These are phyloP conservation scores for Ochropacha duplaris DNA, from an alignment of 2,888 invertebrate genomes.

Conservation along the genomic window DNA sequence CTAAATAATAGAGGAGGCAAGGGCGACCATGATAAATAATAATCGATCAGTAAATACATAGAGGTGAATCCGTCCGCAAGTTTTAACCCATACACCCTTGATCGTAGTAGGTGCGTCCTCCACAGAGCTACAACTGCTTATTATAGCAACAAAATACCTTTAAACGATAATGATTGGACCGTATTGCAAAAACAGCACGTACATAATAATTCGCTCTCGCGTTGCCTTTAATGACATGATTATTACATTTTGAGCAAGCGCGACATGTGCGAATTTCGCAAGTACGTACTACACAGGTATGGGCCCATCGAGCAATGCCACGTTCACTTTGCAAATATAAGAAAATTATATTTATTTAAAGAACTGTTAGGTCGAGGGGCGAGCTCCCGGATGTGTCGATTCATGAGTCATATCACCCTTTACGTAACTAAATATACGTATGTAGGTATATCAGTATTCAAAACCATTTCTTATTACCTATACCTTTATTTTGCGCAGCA, in stretches of 20 bases:
- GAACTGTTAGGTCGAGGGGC: constrained; percentile 1
- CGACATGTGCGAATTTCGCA: constrained; percentile 41
- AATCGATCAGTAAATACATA: too few relatives aligned
- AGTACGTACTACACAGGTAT: constrained; percentile 24
- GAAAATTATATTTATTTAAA: constrained; percentile 5
- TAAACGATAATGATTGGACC: constrained; percentile 28
- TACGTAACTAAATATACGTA: too few relatives aligned
- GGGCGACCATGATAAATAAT: too few relatives aligned
- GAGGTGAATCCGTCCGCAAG: too few relatives aligned
- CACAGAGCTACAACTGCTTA: too few relatives aligned
- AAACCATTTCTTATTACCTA: too few relatives aligned
- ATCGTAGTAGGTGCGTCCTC: too few relatives aligned
- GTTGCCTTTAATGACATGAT: constrained; percentile 42
- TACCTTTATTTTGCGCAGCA: neutral
- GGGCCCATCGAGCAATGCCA: constrained; percentile 33
- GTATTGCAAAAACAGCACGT: constrained; percentile 21
- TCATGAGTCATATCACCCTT: neutral
- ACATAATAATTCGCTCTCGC: constrained; percentile 23
- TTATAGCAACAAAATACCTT: constrained; percentile 18
- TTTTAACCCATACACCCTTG: too few relatives aligned
- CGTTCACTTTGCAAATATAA: constrained; percentile 32
- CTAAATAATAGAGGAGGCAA: too few relatives aligned
- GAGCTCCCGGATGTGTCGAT: neutral
- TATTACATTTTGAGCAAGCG: constrained; percentile 37
- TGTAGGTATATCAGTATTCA: neutral